Percentiles rank a stretch among this genome's conserved stretches.
These are phyloP conservation scores for Tenualosa thibaudeaui DNA, from an alignment of 2,797 vertebrate species.

Conservation along the genomic window DNA sequence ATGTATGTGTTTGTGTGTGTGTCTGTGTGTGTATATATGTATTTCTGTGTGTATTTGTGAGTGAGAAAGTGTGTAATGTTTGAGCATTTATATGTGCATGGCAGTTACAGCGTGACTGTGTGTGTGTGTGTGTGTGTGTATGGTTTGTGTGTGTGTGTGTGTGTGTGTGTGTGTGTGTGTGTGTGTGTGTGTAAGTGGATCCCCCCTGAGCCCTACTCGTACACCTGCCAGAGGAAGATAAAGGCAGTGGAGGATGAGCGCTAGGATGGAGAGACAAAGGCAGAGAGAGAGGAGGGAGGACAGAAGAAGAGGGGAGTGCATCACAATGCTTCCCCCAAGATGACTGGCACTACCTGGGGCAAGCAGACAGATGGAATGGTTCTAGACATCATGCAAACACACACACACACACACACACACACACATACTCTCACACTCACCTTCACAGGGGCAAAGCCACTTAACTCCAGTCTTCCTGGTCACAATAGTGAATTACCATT, in stretches of 20 bases:
- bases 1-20: background rate
- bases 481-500: background rate
- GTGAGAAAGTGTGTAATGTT: too few relatives aligned
- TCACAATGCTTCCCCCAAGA: slow-evolving; percentile 69
- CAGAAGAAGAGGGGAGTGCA: slow-evolving; percentile 63
- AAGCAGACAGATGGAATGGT: slow-evolving; percentile 53
- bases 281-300: slow-evolving; percentile 1
- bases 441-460: background rate
- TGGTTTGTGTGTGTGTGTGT: background rate
- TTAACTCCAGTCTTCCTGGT: background rate
- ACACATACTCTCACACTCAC: slow-evolving; percentile 12
- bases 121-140: background rate
- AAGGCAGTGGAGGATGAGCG: slow-evolving; percentile 68
- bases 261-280: slow-evolving; percentile 64
- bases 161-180: slow-evolving; percentile 11
- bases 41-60: background rate
- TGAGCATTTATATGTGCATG: too few relatives aligned
- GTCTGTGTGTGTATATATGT: background rate
- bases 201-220: slow-evolving; percentile 51
- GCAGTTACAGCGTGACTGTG: too few relatives aligned
- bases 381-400: slow-evolving; percentile 42
- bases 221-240: slow-evolving; percentile 72
- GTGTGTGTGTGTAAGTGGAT: slow-evolving; percentile 21
- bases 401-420: slow-evolving; percentile 10
- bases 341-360: slow-evolving; percentile 60